phyloP scores from a whole-genome alignment of 2,113 vertebrate species.

The Petaurus breviceps region DNA sequence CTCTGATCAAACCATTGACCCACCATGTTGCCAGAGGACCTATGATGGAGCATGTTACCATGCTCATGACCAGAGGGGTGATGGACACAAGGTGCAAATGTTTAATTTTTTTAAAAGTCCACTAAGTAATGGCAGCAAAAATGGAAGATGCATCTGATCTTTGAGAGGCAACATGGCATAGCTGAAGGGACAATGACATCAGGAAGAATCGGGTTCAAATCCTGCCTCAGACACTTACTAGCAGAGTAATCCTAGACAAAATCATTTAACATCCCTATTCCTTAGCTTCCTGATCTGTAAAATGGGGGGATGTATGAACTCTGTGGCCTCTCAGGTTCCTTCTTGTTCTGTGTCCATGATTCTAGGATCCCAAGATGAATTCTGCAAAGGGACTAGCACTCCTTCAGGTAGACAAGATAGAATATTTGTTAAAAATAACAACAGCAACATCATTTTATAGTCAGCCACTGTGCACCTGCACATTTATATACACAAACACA shows the following conservation, averaged over 20 bases:
- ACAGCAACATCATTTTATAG: not conserved
- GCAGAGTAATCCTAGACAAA: not conserved
- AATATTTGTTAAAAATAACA: not conserved
- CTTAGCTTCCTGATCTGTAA: not conserved
- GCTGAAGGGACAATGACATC: not conserved
- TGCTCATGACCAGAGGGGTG: not conserved
- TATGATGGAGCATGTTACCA: not conserved
- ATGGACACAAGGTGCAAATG: not conserved
- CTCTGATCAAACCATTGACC: not conserved
- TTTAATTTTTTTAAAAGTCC: not conserved
- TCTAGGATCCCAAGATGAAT: not conserved
- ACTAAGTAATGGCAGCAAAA: not conserved
- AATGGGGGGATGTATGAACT: not conserved
- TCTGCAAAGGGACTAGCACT: not conserved
- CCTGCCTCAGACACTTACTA: not conserved
- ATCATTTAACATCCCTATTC: not conserved
- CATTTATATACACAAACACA: not conserved
- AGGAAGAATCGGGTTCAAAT: not conserved
- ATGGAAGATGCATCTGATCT: not conserved
- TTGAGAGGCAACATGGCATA: not conserved
- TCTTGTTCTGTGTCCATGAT: not conserved
- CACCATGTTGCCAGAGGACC: not conserved
- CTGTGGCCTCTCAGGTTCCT: not conserved
- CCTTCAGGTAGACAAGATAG: not conserved
- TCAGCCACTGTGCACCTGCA: not conserved